Percentiles rank a stretch among this genome's conserved stretches.
phyloP scores from a whole-genome alignment of 35 echinoderm and acorn worm species.

The Antedon bifida region DNA sequence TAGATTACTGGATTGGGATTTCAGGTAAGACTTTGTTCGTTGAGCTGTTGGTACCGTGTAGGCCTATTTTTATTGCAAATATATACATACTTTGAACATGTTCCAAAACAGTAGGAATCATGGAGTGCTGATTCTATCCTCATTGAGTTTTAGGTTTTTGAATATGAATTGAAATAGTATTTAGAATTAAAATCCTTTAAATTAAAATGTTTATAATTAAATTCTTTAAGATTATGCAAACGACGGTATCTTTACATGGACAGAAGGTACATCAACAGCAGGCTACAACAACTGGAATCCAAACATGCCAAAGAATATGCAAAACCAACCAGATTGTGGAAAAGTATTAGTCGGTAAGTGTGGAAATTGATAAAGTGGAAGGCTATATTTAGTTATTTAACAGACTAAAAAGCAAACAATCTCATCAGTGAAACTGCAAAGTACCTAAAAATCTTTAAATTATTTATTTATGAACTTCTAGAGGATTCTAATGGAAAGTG shows the following conservation, averaged over 20 bases:
- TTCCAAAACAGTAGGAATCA: background rate
- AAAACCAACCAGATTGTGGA: slow-evolving; percentile 34
- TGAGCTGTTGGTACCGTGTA: no score
- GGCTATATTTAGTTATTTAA: no score
- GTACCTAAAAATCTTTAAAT: no score
- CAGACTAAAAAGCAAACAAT: no score
- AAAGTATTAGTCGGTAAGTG: slow-evolving; percentile 46
- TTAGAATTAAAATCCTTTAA: background rate
- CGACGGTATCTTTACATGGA: slow-evolving; percentile 59
- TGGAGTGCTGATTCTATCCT: slow-evolving; percentile 31
- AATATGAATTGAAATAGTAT: background rate
- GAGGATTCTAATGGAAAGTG: slow-evolving; percentile 26
- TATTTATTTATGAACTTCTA: background rate
- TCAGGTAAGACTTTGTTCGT: no score
- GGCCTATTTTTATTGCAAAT: no score
- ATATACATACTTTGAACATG: no score
- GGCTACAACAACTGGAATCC: slow-evolving; percentile 53
- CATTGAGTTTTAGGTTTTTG: slow-evolving; percentile 38
- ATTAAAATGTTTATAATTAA: background rate
- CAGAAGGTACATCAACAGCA: slow-evolving; percentile 28
- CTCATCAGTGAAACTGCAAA: no score
- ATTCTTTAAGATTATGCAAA: slow-evolving; percentile 20
- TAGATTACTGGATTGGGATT: no score
- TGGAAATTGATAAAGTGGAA: no score
- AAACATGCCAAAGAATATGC: slow-evolving; percentile 20